These are phyloP conservation scores for Syngnathoides biaculeatus DNA, from an alignment of 2,113 vertebrate genomes.

Conservation along the genomic window DNA sequence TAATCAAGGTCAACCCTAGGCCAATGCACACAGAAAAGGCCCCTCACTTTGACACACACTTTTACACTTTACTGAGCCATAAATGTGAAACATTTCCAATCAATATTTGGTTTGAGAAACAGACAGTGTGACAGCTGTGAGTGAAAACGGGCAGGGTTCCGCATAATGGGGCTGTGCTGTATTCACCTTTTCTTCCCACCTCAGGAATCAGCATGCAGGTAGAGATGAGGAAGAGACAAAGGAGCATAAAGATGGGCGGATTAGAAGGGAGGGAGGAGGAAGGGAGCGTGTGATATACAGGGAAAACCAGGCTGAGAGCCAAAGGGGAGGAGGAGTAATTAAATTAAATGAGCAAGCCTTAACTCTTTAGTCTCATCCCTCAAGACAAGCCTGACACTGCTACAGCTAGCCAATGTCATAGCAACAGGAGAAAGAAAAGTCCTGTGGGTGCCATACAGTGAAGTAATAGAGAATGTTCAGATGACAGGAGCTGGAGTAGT, in stretches of 20 bases:
- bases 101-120: background rate
- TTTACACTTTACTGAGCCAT: constrained; percentile 14
- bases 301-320: constrained; percentile 12
- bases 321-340: constrained; percentile 49
- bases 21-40: constrained; percentile 39
- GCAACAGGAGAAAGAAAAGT: constrained; percentile 64
- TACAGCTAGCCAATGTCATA: constrained; percentile 70
- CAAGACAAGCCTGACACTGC: constrained; percentile 57
- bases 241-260: constrained; percentile 20
- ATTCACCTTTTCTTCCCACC: background rate
- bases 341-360: constrained; percentile 70
- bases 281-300: constrained; percentile 22
- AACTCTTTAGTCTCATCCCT: constrained; percentile 66
- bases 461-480: constrained; percentile 37
- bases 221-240: constrained; percentile 27
- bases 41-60: constrained; percentile 17
- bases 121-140: background rate
- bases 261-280: background rate
- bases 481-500: background rate
- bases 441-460: constrained; percentile 56
- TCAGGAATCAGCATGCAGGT: background rate
- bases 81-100: background rate
- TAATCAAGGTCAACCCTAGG: constrained; percentile 76
- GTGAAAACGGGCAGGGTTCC: constrained; percentile 30
- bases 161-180: background rate